Conservation (phyloP, 2,797 vertebrate species). For the Tapirus indicus region DNA sequence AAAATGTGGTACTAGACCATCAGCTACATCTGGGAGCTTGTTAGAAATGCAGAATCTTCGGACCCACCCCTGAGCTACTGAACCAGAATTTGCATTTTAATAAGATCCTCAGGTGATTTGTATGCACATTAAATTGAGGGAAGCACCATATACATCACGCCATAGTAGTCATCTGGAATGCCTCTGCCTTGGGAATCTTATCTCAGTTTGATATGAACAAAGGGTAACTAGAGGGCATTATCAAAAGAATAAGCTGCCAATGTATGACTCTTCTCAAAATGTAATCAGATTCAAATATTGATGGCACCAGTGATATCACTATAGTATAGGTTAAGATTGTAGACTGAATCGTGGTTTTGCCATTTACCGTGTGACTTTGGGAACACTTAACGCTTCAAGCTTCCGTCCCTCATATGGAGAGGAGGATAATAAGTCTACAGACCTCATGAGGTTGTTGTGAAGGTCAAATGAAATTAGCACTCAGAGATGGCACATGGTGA, state of each 20-base stretch:
- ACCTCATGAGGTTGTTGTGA: neutral
- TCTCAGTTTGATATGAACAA: neutral
- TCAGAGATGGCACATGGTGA: neutral
- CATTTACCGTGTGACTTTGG: neutral
- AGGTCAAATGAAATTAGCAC: neutral
- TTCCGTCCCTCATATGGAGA: neutral
- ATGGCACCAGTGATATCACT: neutral
- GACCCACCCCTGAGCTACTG: neutral
- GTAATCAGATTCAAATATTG: conserved; percentile 27
- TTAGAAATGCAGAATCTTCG: neutral
- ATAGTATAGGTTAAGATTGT: neutral
- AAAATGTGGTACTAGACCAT: neutral
- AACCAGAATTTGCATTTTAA: conserved; percentile 66
- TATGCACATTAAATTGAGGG: conserved; percentile 26
- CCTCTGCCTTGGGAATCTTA: neutral
- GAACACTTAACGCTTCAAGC: neutral
- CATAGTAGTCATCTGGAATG: neutral
- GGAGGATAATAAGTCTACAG: neutral
- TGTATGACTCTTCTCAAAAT: neutral
- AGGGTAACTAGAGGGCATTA: neutral
- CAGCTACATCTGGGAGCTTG: neutral
- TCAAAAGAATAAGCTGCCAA: neutral
- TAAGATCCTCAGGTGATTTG: conserved; percentile 1
- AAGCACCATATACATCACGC: neutral
- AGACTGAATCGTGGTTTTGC: neutral